Conservation (phyloP, 2,113 vertebrate genomes). For the Coreoperca whiteheadi region DNA sequence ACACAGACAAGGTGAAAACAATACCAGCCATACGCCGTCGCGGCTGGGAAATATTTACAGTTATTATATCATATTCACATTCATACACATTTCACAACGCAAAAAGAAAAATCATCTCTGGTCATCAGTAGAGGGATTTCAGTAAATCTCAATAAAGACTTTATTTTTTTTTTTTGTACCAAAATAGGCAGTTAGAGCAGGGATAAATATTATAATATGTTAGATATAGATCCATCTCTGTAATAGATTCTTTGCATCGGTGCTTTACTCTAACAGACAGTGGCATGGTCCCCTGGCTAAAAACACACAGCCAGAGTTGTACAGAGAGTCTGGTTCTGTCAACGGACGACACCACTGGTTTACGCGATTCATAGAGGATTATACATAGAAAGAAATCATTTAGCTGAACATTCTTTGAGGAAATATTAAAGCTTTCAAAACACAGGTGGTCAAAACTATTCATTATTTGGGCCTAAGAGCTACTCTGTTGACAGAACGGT, state of each 20-base stretch:
- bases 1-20: no score
- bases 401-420: slow-evolving; percentile 45
- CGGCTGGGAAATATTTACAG: no score
- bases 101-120: slow-evolving; percentile 88
- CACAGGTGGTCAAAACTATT: slow-evolving; percentile 36
- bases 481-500: slow-evolving; percentile 52
- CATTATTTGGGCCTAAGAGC: slow-evolving; percentile 26
- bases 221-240: slow-evolving; percentile 89
- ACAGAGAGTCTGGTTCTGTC: slow-evolving; percentile 61
- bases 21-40: no score
- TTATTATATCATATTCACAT: slow-evolving; percentile 65
- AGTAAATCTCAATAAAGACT: slow-evolving; percentile 94
- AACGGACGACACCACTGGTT: slow-evolving; percentile 36
- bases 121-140: slow-evolving; percentile 86
- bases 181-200: slow-evolving; percentile 99
- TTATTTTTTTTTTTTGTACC: slow-evolving; percentile 87
- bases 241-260: slow-evolving; percentile 89
- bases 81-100: slow-evolving; percentile 87
- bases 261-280: slow-evolving; percentile 84
- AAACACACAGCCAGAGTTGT: slow-evolving; percentile 65
- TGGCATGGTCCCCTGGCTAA: slow-evolving; percentile 64
- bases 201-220: slow-evolving; percentile 94
- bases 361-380: slow-evolving; percentile 29
- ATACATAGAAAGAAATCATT: slow-evolving; percentile 12
- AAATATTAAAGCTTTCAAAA: slow-evolving; percentile 63